These are phyloP conservation scores for Himalopsyche anomala DNA, from an alignment of 2,888 invertebrate genomes.

Conservation along the genomic window DNA sequence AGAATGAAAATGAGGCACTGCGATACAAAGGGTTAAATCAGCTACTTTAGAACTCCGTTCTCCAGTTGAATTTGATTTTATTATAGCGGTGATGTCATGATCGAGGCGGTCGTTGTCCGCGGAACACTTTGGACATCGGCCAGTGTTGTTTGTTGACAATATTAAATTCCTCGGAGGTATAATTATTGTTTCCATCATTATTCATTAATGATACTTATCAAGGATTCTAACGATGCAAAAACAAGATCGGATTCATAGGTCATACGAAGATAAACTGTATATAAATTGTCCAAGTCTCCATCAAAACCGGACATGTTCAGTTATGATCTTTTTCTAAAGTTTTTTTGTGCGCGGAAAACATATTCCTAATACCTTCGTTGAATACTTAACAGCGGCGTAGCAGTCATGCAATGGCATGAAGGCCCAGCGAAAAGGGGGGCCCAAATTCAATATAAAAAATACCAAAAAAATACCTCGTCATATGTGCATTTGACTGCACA, in stretches of 20 bases:
- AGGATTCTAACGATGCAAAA: slow-evolving; percentile 16
- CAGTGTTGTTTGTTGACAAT: slow-evolving; percentile 27
- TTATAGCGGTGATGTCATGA: slow-evolving; percentile 34
- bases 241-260: not conserved
- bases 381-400: no score
- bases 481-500: no score
- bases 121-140: slow-evolving; percentile 11
- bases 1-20: no score
- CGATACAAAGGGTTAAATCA: slow-evolving; percentile 1
- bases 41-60: not conserved
- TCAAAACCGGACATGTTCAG: no score
- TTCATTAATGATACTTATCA: not conserved
- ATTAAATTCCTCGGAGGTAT: not conserved
- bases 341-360: no score
- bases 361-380: no score
- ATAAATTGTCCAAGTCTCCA: no score
- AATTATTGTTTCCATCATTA: slow-evolving; percentile 3
- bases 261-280: not conserved
- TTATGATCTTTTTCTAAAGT: no score
- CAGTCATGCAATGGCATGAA: no score
- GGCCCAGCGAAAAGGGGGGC: no score
- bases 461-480: no score
- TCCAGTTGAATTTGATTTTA: slow-evolving; percentile 14
- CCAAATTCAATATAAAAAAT: no score
- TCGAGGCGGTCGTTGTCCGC: slow-evolving; percentile 37